A percentile compares a stretch with the other conserved stretches of the same genome.
Evolutionary conservation across 2,797 vertebrate species (phyloP).

Genomic region (Scolopax rusticola): DNA sequence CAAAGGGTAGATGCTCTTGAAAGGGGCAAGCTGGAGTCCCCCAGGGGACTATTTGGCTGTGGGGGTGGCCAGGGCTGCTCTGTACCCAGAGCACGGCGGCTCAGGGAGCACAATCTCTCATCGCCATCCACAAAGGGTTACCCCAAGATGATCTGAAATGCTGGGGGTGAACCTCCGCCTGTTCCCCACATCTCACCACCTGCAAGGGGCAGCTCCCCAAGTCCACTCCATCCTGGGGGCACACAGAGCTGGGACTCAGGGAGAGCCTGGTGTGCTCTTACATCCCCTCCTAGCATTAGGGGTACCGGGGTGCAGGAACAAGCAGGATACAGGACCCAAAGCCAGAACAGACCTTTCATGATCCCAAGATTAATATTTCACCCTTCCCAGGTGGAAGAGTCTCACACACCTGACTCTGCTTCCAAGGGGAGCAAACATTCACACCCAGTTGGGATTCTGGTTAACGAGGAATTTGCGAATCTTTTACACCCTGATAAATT

Average conservation of each 20-base stretch:
- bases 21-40: fast-evolving
- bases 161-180: background rate
- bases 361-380: background rate
- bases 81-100: background rate
- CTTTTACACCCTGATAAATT: background rate
- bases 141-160: background rate
- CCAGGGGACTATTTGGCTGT: fast-evolving
- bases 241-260: fast-evolving
- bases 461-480: background rate
- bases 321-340: fast-evolving
- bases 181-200: background rate
- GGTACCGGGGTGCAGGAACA: background rate
- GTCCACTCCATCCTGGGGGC: background rate
- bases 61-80: background rate
- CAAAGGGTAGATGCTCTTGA: fast-evolving
- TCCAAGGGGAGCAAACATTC: background rate
- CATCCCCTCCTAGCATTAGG: background rate
- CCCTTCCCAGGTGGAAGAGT: background rate
- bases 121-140: background rate
- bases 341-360: background rate
- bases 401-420: background rate
- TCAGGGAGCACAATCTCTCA: fast-evolving
- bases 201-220: background rate
- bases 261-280: background rate
- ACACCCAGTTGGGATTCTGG: background rate